phyloP scores from a whole-genome alignment of 2,888 invertebrate species.

The Apamea epomidion region DNA sequence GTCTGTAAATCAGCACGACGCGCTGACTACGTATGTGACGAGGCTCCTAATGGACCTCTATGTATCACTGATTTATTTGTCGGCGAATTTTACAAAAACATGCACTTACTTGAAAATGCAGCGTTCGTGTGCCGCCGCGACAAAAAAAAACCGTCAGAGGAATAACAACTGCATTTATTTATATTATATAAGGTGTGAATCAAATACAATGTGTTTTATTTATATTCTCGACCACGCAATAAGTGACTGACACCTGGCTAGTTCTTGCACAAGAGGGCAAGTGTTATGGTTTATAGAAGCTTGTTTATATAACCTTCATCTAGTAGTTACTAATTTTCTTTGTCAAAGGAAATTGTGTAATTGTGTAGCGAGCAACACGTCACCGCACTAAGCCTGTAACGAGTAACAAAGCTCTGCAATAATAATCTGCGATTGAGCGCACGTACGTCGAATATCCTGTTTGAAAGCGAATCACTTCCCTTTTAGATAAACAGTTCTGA shows the following conservation, averaged over 20 bases:
- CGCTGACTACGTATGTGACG: slow-evolving; percentile 61
- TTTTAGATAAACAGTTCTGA: slow-evolving; percentile 52
- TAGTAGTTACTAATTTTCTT: slow-evolving; percentile 62
- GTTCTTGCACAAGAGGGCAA: slow-evolving; percentile 66
- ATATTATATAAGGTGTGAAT: slow-evolving; percentile 64
- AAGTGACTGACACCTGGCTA: slow-evolving; percentile 71
- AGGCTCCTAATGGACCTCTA: slow-evolving; percentile 57
- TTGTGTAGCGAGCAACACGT: slow-evolving; percentile 49
- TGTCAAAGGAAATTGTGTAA: slow-evolving; percentile 61
- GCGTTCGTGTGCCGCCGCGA: slow-evolving; percentile 58
- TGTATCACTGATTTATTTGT: slow-evolving; percentile 64
- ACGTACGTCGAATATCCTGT: slow-evolving; percentile 65
- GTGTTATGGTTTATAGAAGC: slow-evolving; percentile 65
- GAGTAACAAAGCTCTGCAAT: slow-evolving; percentile 52
- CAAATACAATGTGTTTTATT: slow-evolving; percentile 73
- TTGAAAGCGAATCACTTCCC: slow-evolving; percentile 62
- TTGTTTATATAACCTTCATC: slow-evolving; percentile 63
- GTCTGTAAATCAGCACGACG: slow-evolving; percentile 62
- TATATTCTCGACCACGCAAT: slow-evolving; percentile 73
- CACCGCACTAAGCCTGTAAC: slow-evolving; percentile 45
- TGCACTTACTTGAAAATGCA: slow-evolving; percentile 67
- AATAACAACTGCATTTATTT: slow-evolving; percentile 70
- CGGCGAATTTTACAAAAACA: slow-evolving; percentile 68
- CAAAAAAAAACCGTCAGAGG: slow-evolving; percentile 64
- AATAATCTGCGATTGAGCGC: slow-evolving; percentile 59